Evolutionary conservation across 2,113 vertebrate species (phyloP).

Genomic region (Oxyruncus cristatus): DNA sequence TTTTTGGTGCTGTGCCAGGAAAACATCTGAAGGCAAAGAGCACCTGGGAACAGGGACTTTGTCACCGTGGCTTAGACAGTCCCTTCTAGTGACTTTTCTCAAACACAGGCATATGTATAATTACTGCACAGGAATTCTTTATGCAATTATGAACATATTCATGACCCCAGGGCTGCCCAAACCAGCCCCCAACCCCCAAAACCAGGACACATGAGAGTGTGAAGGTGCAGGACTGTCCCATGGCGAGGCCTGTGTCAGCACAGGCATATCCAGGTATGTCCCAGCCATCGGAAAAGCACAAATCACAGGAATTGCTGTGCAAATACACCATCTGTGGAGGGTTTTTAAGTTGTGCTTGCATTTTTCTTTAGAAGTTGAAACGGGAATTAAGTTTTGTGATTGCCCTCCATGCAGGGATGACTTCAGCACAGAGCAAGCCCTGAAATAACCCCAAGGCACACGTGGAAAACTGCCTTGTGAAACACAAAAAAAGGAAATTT

Average conservation of each 20-base stretch:
- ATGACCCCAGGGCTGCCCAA: neutral
- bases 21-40: neutral
- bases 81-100: neutral
- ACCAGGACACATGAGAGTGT: rapidly evolving
- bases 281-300: neutral
- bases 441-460: neutral
- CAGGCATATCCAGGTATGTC: rapidly evolving
- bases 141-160: neutral
- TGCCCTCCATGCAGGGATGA: neutral
- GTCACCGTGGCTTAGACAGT: rapidly evolving
- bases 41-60: neutral
- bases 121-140: neutral
- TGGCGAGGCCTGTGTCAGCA: rapidly evolving
- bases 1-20: neutral
- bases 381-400: neutral
- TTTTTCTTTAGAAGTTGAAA: neutral
- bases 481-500: neutral
- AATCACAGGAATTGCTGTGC: neutral
- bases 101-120: neutral
- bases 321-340: neutral
- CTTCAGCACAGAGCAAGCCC: neutral
- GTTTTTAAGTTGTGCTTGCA: neutral
- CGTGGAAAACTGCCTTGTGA: neutral
- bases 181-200: neutral
- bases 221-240: neutral